Percentiles rank a stretch among this genome's conserved stretches.
Evolutionary conservation across 2,797 vertebrate species (phyloP).

Genomic region (Smutsia temminckii): DNA sequence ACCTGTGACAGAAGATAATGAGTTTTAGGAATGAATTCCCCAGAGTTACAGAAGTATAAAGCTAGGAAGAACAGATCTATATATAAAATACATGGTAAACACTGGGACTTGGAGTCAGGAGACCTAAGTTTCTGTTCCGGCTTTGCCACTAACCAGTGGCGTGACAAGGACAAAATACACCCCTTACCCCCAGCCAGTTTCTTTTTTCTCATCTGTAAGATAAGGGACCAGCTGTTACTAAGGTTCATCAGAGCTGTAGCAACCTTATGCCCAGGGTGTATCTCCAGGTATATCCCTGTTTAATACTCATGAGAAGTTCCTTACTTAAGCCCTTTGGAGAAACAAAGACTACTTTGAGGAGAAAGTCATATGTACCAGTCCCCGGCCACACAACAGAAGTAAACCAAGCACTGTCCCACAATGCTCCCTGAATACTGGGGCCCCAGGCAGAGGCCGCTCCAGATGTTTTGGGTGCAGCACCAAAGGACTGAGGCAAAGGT

Average conservation of each 20-base stretch:
- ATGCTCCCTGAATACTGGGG: background rate
- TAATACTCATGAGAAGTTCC: background rate
- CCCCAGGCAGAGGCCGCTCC: background rate
- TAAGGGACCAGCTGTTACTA: background rate
- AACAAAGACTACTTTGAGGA: background rate
- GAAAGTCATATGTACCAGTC: background rate
- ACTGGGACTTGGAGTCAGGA: background rate
- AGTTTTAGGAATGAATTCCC: background rate
- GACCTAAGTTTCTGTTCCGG: background rate
- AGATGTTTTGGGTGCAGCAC: background rate
- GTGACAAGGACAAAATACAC: background rate
- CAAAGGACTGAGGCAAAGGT: background rate
- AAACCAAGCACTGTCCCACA: background rate
- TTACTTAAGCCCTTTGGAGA: background rate
- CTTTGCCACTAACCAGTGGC: background rate
- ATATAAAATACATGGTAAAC: no score
- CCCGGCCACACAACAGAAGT: background rate
- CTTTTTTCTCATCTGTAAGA: background rate
- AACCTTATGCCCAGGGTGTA: background rate
- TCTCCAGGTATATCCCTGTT: background rate
- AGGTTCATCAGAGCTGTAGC: background rate
- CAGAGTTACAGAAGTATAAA: background rate
- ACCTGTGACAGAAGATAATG: no score
- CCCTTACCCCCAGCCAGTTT: background rate
- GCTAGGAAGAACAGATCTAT: background rate